phyloP scores from a whole-genome alignment of 1,140 invertebrate genomes.

The Brachionus rubens region DNA sequence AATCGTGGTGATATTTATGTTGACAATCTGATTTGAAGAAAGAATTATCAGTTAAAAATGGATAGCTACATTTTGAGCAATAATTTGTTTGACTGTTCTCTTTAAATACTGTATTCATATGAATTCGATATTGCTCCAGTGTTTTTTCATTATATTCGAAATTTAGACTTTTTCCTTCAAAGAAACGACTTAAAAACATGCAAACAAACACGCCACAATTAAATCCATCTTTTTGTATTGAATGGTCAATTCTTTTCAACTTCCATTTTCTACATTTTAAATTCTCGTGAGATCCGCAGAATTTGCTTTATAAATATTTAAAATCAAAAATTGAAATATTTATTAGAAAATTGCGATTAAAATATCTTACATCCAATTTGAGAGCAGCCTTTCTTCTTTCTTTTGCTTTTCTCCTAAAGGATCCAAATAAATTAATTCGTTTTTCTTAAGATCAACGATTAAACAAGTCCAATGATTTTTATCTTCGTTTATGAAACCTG shows the following conservation, averaged over 20 bases:
- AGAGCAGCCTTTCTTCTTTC: too few relatives aligned
- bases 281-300: too few relatives aligned
- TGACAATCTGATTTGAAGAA: background rate
- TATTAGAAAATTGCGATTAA: too few relatives aligned
- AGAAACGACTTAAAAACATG: background rate
- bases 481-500: background rate
- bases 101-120: background rate
- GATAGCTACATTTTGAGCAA: background rate
- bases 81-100: background rate
- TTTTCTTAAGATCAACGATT: too few relatives aligned
- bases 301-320: too few relatives aligned
- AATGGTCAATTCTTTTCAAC: background rate
- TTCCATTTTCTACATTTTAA: background rate
- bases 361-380: too few relatives aligned
- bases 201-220: conserved; percentile 10
- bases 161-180: background rate
- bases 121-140: background rate
- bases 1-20: background rate
- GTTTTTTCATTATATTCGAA: background rate
- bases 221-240: background rate
- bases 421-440: too few relatives aligned
- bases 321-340: too few relatives aligned
- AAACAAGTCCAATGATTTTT: too few relatives aligned
- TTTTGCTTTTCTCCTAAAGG: too few relatives aligned
- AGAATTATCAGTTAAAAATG: background rate